Conservation (phyloP, 2,113 vertebrate genomes). For the Alosa alosa region DNA sequence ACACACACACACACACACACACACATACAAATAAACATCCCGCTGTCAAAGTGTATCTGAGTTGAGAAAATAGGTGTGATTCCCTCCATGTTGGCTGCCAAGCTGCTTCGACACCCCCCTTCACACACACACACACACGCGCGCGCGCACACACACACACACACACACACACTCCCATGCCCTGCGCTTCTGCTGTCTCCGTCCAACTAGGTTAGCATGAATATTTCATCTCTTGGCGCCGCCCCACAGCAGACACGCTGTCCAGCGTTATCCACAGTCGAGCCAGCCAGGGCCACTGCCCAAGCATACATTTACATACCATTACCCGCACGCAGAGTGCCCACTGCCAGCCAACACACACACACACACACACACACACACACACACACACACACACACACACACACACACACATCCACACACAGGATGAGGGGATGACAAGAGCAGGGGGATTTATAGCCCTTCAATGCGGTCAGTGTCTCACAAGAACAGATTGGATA, state of each 20-base stretch:
- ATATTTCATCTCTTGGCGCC: constrained; percentile 62
- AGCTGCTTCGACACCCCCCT: neutral
- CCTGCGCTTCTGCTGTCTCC: neutral
- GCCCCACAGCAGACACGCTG: constrained; percentile 48
- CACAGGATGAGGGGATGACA: neutral
- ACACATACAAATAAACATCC: neutral
- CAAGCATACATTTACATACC: constrained; percentile 14
- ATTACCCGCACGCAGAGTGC: neutral
- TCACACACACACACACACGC: neutral
- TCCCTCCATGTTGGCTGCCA: neutral
- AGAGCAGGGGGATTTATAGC: neutral
- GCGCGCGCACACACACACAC: neutral
- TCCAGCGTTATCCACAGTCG: constrained; percentile 58
- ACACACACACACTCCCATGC: neutral
- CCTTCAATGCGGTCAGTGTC: neutral
- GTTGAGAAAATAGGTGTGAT: neutral
- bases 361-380: neutral
- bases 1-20: neutral
- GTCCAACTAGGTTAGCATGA: constrained; percentile 63
- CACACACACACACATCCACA: neutral
- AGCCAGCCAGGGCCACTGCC: neutral
- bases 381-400: neutral
- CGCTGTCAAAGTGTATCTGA: neutral
- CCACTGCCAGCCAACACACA: neutral
- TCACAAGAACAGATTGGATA: neutral